Percentiles rank a stretch among this genome's conserved stretches.
Conservation (phyloP, 2,797 vertebrate species). For the Paramormyrops hopkinsi region DNA sequence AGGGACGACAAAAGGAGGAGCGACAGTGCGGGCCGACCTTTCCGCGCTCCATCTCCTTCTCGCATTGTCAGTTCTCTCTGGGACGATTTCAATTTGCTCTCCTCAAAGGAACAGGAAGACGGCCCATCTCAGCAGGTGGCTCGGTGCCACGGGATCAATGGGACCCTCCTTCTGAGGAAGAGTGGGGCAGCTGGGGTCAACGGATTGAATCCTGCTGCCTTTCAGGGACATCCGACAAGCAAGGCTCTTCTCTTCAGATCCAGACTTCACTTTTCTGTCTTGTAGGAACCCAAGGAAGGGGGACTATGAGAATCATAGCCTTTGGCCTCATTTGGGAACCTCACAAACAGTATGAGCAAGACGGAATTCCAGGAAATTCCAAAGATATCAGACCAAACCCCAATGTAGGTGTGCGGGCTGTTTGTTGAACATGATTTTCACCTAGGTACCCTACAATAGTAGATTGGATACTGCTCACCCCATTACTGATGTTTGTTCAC, state of each 20-base stretch:
- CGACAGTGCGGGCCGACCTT: background rate
- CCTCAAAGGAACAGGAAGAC: background rate
- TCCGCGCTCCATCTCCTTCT: background rate
- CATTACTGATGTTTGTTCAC: background rate
- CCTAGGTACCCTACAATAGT: background rate
- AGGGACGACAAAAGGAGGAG: background rate
- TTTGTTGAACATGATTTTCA: background rate
- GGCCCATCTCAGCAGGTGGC: background rate
- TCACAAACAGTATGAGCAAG: background rate
- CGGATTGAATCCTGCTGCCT: background rate
- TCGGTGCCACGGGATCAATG: background rate
- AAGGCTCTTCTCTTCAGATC: background rate
- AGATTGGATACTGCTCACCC: background rate
- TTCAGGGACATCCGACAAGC: background rate
- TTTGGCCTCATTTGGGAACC: background rate
- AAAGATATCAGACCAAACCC: background rate
- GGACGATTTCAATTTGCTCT: slow-evolving; percentile 7
- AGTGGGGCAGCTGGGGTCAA: slow-evolving; percentile 18
- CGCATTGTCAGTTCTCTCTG: background rate
- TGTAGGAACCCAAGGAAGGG: background rate
- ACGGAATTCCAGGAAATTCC: background rate
- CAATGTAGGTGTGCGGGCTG: background rate
- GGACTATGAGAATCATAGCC: background rate
- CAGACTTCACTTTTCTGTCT: background rate
- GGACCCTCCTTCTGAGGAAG: slow-evolving; percentile 10